These are phyloP conservation scores for Meloidogyne hapla DNA, from an alignment of 1,140 invertebrate genomes.

Conservation along the genomic window DNA sequence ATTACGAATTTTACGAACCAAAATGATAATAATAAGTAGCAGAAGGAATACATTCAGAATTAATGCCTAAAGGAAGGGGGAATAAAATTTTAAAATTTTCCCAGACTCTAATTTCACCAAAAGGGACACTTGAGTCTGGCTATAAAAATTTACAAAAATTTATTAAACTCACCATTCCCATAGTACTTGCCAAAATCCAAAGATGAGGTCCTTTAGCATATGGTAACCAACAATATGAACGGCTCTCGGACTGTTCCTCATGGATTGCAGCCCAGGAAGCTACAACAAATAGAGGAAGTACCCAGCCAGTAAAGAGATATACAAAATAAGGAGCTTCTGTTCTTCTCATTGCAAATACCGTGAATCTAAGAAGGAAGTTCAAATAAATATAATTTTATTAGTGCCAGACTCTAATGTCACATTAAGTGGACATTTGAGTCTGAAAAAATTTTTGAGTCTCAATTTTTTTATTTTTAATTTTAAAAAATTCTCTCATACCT, in stretches of 20 bases:
- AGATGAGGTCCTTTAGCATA: constrained; percentile 62
- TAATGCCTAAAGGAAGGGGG: not conserved
- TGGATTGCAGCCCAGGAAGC: constrained; percentile 57
- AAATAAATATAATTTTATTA: constrained; percentile 2
- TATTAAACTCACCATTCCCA: constrained; percentile 58
- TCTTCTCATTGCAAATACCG: constrained; percentile 61
- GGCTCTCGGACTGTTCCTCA: constrained; percentile 45
- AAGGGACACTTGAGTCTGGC: not conserved
- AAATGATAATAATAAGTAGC: constrained; percentile 57
- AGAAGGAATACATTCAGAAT: constrained; percentile 57
- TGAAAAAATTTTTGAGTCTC: no score
- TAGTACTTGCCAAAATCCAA: constrained; percentile 63
- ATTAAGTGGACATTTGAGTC: no score
- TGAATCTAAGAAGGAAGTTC: constrained; percentile 60
- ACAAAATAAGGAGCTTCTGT: constrained; percentile 55
- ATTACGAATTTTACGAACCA: constrained; percentile 59
- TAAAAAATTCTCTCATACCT: not conserved
- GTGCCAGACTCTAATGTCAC: not conserved
- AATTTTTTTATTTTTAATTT: no score
- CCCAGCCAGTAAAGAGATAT: constrained; percentile 60
- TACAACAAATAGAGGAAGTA: constrained; percentile 60
- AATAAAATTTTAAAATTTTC: not conserved
- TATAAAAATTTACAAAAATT: not conserved
- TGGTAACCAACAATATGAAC: constrained; percentile 61
- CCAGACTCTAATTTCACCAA: not conserved